Evolutionary conservation across 37 sponge, comb jelly and placozoan genomes (phyloP), one percentile per base, ranked within the genome.

Genomic region (Mnemiopsis leidyi): DNA sequence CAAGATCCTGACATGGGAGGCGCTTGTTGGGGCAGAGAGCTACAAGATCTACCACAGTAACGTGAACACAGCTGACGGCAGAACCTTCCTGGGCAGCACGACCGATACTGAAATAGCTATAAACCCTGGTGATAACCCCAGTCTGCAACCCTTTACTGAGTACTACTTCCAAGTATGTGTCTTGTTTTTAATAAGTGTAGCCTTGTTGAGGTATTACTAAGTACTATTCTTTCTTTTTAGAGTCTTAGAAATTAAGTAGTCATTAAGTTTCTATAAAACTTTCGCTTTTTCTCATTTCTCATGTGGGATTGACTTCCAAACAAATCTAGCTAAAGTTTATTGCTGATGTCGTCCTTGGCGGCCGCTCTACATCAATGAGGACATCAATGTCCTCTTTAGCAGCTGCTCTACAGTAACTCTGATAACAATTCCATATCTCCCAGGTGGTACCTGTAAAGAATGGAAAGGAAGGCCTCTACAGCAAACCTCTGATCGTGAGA

Each of bases 91-190:
- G 2, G 30, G 30, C n/a, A 23, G 7, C n/a, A 23, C 75, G 3
- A n/a, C 75, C 3, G 30, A 29, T 5, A 71, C n/a, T 5, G 75
- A 71, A 5, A 23, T 7, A 23, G 75, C 75, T 29, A 71, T 28
- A 7, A 18, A 71, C 3, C 21, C 20, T 23, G 30, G 3, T 71
- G n/a, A 71, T 28, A 71, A 3, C 3, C n/a, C 75, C 75, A 71
- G 30, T 28, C n/a, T 71, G 25, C 5, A n/a, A 25, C 75, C 7
- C 25, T 71, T 71, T 18, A 71, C 30, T 18, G 75, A 71, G 30
- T 71, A 71, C 75, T n/a, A 71, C n/a, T 71, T 71, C 75, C 75
- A 71, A 25, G 75, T n/a, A n/a, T n/a, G n/a, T n/a, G n/a, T n/a
- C n/a, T n/a, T n/a, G n/a, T n/a, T n/a, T n/a, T n/a, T n/a, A n/a